These are phyloP conservation scores for Ectobius pallidus DNA, from an alignment of 2,888 invertebrate species.

Conservation along the genomic window DNA sequence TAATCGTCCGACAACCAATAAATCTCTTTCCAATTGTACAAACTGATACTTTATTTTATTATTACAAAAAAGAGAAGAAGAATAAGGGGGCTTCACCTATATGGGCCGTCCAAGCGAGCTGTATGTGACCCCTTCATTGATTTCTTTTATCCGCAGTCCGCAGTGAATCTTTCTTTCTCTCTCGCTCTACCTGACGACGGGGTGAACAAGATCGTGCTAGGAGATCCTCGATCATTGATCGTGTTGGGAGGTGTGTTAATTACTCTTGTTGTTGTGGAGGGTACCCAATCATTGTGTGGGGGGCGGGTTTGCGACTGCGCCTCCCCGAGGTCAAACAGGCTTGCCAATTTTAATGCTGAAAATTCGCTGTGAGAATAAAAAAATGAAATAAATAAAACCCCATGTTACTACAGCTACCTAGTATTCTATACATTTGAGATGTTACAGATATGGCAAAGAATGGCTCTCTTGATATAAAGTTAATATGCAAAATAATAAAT, in stretches of 20 bases:
- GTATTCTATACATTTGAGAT: too few relatives aligned
- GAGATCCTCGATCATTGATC: slow-evolving; percentile 9
- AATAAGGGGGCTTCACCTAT: not conserved
- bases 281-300: slow-evolving; percentile 18
- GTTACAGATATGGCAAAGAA: too few relatives aligned
- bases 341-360: not conserved
- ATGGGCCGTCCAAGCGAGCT: not conserved
- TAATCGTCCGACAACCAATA: slow-evolving; percentile 27
- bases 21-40: slow-evolving; percentile 24
- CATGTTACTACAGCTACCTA: too few relatives aligned
- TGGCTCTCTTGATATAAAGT: too few relatives aligned
- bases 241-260: slow-evolving; percentile 16
- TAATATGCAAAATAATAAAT: too few relatives aligned
- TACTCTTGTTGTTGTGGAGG: slow-evolving; percentile 10
- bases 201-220: not conserved
- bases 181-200: not conserved
- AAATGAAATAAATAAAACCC: too few relatives aligned
- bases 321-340: slow-evolving; percentile 2
- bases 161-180: slow-evolving; percentile 4
- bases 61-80: slow-evolving; percentile 16
- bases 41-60: slow-evolving; percentile 30
- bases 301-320: slow-evolving; percentile 19
- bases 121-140: slow-evolving; percentile 16
- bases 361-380: too few relatives aligned
- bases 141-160: slow-evolving; percentile 32